phyloP scores from a whole-genome alignment of 2,797 vertebrate genomes.

The Amazona ochrocephala region DNA sequence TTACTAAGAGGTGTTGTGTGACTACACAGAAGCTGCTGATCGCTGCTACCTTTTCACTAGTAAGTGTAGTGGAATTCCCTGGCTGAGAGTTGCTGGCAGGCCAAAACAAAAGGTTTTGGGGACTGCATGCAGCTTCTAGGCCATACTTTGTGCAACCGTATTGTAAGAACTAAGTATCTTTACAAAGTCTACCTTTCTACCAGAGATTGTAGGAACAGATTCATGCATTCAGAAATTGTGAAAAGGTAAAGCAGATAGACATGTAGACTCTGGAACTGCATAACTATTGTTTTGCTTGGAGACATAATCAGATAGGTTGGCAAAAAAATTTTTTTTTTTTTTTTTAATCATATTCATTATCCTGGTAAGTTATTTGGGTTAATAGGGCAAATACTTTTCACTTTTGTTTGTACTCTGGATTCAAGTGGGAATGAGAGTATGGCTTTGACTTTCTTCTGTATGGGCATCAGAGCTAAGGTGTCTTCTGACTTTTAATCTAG shows the following conservation, averaged over 20 bases:
- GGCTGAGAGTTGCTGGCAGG: background rate
- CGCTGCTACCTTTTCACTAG: background rate
- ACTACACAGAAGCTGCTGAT: background rate
- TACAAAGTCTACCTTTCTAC: background rate
- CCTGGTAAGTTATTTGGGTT: background rate
- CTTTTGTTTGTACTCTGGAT: background rate
- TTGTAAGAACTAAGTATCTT: background rate
- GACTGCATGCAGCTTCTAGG: background rate
- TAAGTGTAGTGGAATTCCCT: background rate
- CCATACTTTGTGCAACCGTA: background rate
- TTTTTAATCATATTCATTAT: background rate
- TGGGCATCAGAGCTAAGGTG: background rate
- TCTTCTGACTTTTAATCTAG: background rate
- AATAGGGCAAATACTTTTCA: background rate
- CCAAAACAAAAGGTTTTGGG: background rate
- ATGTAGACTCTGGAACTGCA: background rate
- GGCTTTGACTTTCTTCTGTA: background rate
- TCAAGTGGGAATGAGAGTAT: background rate
- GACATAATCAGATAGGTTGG: background rate
- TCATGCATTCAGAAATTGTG: background rate
- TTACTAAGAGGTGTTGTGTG: background rate
- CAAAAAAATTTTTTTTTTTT: background rate
- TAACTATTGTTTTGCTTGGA: background rate
- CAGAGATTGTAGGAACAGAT: background rate
- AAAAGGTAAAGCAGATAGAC: background rate